Evolutionary conservation across 1,140 invertebrate species (phyloP).

Genomic region (Caenorhabditis elegans): DNA sequence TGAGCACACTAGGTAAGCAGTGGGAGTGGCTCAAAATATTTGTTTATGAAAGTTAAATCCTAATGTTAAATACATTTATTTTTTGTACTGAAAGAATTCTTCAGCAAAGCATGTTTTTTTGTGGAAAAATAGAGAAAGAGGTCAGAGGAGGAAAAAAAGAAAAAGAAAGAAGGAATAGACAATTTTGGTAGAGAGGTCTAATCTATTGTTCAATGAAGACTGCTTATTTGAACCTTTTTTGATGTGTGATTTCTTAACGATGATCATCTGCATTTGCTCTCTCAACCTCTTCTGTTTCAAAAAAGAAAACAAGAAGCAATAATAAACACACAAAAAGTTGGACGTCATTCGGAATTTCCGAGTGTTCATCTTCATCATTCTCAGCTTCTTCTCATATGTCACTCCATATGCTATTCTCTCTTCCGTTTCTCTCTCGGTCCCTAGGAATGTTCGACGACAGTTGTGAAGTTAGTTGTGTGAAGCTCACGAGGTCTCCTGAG

Average conservation of each 20-base stretch:
- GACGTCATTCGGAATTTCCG: neutral
- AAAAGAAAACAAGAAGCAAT: neutral
- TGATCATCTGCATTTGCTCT: neutral
- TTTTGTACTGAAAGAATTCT: no score
- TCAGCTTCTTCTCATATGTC: neutral
- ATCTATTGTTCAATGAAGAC: constrained; percentile 15
- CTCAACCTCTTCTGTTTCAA: neutral
- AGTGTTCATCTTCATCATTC: constrained; percentile 1
- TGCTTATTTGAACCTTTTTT: neutral
- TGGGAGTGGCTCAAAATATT: constrained; percentile 3
- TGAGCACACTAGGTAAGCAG: neutral
- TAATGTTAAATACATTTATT: constrained; percentile 21
- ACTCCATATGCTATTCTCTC: no score
- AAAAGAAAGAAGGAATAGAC: no score
- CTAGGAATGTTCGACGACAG: constrained; percentile 3
- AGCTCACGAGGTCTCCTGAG: neutral
- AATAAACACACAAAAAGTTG: neutral
- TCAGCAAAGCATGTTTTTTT: neutral
- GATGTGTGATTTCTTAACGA: constrained; percentile 22
- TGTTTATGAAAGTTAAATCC: neutral
- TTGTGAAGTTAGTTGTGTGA: neutral
- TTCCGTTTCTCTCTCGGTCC: neutral
- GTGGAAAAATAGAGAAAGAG: no score
- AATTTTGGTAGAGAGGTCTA: no score
- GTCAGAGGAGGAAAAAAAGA: no score